A percentile compares a stretch with the other conserved stretches of the same genome.
Evolutionary conservation across 2,888 invertebrate species (phyloP).

Genomic region (Drosophila diplacantha): DNA sequence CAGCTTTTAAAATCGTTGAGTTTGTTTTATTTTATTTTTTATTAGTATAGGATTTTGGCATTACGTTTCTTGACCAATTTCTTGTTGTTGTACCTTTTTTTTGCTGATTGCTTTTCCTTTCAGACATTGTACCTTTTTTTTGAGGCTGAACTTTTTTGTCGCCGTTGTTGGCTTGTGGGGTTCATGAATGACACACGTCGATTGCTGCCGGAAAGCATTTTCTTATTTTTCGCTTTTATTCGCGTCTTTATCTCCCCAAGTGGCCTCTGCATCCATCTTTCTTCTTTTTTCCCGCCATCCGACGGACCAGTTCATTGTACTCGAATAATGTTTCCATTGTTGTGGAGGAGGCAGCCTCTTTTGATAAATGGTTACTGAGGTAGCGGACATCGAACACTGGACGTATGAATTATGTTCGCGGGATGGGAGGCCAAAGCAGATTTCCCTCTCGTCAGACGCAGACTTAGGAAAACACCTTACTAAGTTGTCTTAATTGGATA

Average conservation of each 20-base stretch:
- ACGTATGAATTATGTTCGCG: conserved; percentile 32
- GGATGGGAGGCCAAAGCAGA: conserved; percentile 3
- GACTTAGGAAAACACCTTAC: conserved; percentile 4
- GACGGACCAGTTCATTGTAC: conserved; percentile 41
- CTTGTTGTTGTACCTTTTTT: conserved; percentile 12
- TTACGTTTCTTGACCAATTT: conserved; percentile 25
- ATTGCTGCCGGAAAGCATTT: conserved; percentile 58
- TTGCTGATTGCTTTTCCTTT: conserved; percentile 16
- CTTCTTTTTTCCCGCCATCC: conserved; percentile 8
- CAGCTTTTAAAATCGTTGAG: conserved; percentile 16
- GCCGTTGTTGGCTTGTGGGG: conserved; percentile 6
- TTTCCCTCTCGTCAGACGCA: not conserved
- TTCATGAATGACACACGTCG: conserved; percentile 58
- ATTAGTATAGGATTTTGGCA: conserved; percentile 16
- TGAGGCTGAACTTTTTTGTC: not conserved
- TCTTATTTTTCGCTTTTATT: conserved; percentile 27
- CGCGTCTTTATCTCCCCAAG: conserved; percentile 33
- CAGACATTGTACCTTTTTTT: conserved; percentile 10
- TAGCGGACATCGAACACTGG: conserved; percentile 13
- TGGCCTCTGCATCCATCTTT: conserved; percentile 11
- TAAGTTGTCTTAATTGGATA: conserved; percentile 30
- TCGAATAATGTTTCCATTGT: conserved; percentile 42
- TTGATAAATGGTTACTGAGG: conserved; percentile 40
- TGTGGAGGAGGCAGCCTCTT: conserved; percentile 21
- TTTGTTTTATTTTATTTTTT: conserved; percentile 8